These are phyloP conservation scores for Oligia fasciuncula DNA, from an alignment of 2,888 invertebrate species.

Conservation along the genomic window DNA sequence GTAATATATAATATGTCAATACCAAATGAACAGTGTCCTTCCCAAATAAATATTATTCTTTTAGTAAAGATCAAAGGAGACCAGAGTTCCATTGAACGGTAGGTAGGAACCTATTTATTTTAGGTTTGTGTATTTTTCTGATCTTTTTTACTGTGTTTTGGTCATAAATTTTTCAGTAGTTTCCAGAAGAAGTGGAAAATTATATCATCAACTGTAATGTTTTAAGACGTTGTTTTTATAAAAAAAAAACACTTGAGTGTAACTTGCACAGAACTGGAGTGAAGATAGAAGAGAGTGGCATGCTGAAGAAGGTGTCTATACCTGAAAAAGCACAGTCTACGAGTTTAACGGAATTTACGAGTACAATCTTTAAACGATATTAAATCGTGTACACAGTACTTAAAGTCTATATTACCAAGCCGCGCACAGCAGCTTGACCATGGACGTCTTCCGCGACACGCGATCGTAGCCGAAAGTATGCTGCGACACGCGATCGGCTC, in stretches of 20 bases:
- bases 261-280: not conserved
- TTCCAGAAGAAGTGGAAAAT: not conserved
- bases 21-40: slow-evolving; percentile 4
- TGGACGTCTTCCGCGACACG: too few species aligned
- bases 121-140: not conserved
- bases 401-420: too few species aligned
- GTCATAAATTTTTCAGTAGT: slow-evolving; percentile 1
- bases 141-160: not conserved
- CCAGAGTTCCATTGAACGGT: not conserved
- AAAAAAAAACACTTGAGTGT: not conserved
- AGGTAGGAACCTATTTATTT: not conserved
- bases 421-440: too few species aligned
- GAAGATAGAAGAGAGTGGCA: too few species aligned
- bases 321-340: too few species aligned
- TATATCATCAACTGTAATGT: not conserved
- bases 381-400: too few species aligned
- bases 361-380: too few species aligned
- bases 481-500: too few species aligned
- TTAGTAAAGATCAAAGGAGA: slow-evolving; percentile 34
- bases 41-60: slow-evolving; percentile 25
- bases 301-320: too few species aligned
- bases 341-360: too few species aligned
- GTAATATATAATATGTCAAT: too few species aligned
- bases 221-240: not conserved
- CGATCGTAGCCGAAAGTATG: too few species aligned